Evolutionary conservation across 2,888 invertebrate genomes (phyloP).

Genomic region (Selenia dentaria): DNA sequence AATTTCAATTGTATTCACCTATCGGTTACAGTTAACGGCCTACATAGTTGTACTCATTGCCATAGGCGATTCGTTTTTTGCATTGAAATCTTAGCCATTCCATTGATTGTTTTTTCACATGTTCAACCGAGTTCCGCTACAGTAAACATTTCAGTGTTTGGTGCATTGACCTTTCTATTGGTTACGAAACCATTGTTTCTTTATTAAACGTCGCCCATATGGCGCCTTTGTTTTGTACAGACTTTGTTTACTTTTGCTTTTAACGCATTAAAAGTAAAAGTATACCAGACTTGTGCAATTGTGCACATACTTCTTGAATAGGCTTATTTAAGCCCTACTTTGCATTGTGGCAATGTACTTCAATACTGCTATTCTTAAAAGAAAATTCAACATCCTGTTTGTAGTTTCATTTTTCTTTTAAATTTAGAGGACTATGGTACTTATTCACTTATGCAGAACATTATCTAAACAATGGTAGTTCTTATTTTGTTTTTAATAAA

Average conservation of each 20-base stretch:
- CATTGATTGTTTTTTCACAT: slow-evolving; percentile 44
- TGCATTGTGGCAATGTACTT: too few relatives aligned
- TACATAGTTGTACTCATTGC: slow-evolving; percentile 4
- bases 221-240: slow-evolving; percentile 29
- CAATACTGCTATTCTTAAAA: too few relatives aligned
- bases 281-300: neutral
- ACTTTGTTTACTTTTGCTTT: slow-evolving; percentile 10
- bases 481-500: too few relatives aligned
- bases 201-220: slow-evolving; percentile 40
- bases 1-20: too few relatives aligned
- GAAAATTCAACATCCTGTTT: too few relatives aligned
- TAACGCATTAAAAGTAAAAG: slow-evolving; percentile 14
- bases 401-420: too few relatives aligned
- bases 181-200: slow-evolving; percentile 64
- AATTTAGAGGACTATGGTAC: too few relatives aligned
- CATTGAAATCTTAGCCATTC: slow-evolving; percentile 36
- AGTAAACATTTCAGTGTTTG: slow-evolving; percentile 33
- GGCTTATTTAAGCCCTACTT: too few relatives aligned
- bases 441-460: too few relatives aligned
- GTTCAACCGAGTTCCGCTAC: slow-evolving; percentile 31
- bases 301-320: neutral
- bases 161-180: slow-evolving; percentile 58
- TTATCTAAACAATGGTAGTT: too few relatives aligned
- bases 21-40: slow-evolving; percentile 11
- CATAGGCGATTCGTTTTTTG: slow-evolving; percentile 12